Evolutionary conservation across 2,888 invertebrate species (phyloP).

Genomic region (Drosophila hawaiiensis): DNA sequence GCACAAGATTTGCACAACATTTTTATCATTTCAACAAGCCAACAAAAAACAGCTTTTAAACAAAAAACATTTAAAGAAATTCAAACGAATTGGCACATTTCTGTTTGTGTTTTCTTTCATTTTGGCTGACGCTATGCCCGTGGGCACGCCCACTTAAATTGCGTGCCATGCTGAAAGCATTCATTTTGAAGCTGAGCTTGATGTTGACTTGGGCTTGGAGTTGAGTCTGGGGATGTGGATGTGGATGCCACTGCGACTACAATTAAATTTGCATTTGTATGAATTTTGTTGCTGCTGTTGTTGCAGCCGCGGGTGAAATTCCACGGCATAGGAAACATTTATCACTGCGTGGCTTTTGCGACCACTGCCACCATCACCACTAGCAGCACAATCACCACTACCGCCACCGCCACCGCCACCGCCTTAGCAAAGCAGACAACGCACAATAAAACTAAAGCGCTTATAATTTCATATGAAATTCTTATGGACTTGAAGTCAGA

Average conservation of each 20-base stretch:
- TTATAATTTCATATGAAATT: constrained; percentile 83
- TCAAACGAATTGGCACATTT: constrained; percentile 78
- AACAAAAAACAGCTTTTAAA: constrained; percentile 22
- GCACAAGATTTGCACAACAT: constrained; percentile 18
- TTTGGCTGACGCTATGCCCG: constrained; percentile 58
- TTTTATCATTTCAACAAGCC: constrained; percentile 46
- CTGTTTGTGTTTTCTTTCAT: constrained; percentile 39
- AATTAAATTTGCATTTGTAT: constrained; percentile 86
- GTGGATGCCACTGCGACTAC: constrained; percentile 72
- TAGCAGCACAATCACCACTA: constrained; percentile 31
- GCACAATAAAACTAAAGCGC: constrained; percentile 84
- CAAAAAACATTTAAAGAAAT: constrained; percentile 75
- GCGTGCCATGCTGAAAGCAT: constrained; percentile 83
- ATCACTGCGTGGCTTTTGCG: constrained; percentile 76
- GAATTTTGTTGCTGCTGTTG: constrained; percentile 60
- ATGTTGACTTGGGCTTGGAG: constrained; percentile 47
- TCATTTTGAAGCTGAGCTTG: constrained; percentile 74
- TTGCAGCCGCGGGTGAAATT: constrained; percentile 78
- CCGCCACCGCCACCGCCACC: constrained; percentile 53
- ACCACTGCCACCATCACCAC: constrained; percentile 39
- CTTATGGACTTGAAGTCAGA: constrained; percentile 50
- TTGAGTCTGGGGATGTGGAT: constrained; percentile 36
- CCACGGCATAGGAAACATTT: constrained; percentile 84
- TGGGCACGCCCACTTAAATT: constrained; percentile 84
- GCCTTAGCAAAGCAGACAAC: constrained; percentile 50